phyloP scores from a whole-genome alignment of 2,888 invertebrate species.

The Ichneumoninae sp. region DNA sequence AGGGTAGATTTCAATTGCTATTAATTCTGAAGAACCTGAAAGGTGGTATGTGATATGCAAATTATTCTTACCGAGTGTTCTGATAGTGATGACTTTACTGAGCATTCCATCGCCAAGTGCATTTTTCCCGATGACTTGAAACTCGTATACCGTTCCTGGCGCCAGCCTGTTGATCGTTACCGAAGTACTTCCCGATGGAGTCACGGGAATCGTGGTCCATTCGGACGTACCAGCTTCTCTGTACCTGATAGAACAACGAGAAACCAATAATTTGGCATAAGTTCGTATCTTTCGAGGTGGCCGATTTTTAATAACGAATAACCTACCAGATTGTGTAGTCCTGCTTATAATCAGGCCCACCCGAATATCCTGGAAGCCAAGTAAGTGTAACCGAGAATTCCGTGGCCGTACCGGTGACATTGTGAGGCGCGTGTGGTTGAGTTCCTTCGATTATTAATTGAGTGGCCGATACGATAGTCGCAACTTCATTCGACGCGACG shows the following conservation, averaged over 20 bases:
- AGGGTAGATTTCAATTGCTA: neutral
- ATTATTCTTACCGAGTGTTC: slow-evolving; percentile 92
- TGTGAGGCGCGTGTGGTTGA: slow-evolving; percentile 98
- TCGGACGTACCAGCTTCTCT: slow-evolving; percentile 94
- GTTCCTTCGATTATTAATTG: slow-evolving; percentile 97
- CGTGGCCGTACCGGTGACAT: slow-evolving; percentile 94
- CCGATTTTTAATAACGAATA: neutral
- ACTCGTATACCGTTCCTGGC: slow-evolving; percentile 97
- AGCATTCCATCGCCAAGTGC: slow-evolving; percentile 97
- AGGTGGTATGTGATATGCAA: neutral
- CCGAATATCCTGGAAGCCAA: slow-evolving; percentile 98
- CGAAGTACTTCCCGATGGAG: slow-evolving; percentile 94
- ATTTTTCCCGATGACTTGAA: slow-evolving; percentile 98
- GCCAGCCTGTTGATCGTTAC: slow-evolving; percentile 94
- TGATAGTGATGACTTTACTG: slow-evolving; percentile 95
- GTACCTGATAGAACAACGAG: slow-evolving; percentile 85
- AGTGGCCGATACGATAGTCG: slow-evolving; percentile 96
- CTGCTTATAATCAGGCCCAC: slow-evolving; percentile 97
- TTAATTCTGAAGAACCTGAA: neutral
- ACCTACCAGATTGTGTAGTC: slow-evolving; percentile 95
- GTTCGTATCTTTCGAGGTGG: neutral
- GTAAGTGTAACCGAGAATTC: slow-evolving; percentile 95
- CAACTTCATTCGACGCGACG: slow-evolving; percentile 97
- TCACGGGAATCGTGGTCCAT: slow-evolving; percentile 97
- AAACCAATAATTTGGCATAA: neutral